phyloP scores from a whole-genome alignment of 1,140 invertebrate species.

The Leptopilina boulardi region DNA sequence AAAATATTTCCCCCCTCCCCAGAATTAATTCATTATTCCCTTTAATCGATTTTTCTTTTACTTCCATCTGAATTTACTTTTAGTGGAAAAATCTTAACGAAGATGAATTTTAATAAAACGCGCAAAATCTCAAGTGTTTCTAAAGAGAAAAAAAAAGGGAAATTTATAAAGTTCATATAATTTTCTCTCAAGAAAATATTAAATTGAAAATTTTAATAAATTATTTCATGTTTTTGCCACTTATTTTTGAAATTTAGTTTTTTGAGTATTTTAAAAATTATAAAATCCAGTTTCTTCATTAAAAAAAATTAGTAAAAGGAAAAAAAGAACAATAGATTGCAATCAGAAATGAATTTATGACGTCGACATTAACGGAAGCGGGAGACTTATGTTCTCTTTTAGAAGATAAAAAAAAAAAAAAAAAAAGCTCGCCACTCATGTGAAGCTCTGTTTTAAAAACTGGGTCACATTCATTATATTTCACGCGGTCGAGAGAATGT shows the following conservation, averaged over 20 bases:
- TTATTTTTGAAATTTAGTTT: too few species aligned
- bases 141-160: neutral
- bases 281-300: neutral
- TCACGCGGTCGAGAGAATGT: constrained; percentile 49
- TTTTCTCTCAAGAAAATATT: too few species aligned
- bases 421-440: constrained; percentile 60
- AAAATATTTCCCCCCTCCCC: too few species aligned
- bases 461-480: constrained; percentile 71
- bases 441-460: constrained; percentile 60
- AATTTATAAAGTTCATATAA: too few species aligned
- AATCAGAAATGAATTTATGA: constrained; percentile 7
- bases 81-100: neutral
- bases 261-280: too few species aligned
- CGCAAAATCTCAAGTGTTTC: neutral
- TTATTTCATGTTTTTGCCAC: too few species aligned
- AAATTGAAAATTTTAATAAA: too few species aligned
- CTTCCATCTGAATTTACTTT: neutral
- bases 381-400: constrained; percentile 5
- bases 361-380: neutral
- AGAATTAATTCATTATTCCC: neutral
- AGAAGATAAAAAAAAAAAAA: constrained; percentile 49
- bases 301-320: too few species aligned
- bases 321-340: neutral
- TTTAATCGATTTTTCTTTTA: neutral
- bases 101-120: constrained; percentile 1